Evolutionary conservation across 2,888 invertebrate genomes (phyloP).

Genomic region (Coronaproctus castanopsis): DNA sequence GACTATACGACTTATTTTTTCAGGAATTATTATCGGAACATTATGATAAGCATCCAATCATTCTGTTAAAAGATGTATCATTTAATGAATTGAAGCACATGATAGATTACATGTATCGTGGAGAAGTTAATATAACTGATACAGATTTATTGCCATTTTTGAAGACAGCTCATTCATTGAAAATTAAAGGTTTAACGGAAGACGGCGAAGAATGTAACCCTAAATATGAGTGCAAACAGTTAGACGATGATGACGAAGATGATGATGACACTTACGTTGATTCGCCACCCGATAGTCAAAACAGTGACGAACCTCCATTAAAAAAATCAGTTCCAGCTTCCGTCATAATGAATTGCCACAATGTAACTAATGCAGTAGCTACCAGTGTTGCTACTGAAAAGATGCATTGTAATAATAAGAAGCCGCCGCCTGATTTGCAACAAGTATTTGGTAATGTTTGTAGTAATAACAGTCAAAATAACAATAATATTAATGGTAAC

Average conservation of each 20-base stretch:
- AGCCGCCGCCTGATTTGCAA: not conserved
- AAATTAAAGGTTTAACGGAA: slow-evolving; percentile 11
- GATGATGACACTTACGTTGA: not conserved
- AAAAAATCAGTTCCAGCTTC: not conserved
- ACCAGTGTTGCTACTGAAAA: not conserved
- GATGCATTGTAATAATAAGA: not conserved
- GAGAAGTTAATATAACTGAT: slow-evolving; percentile 80
- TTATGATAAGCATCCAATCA: slow-evolving; percentile 77
- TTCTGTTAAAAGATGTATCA: slow-evolving; percentile 77
- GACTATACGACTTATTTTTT: no score
- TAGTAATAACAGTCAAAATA: not conserved
- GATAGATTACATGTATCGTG: slow-evolving; percentile 87
- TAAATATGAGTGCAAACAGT: not conserved
- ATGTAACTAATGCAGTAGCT: no score
- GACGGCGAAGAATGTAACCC: slow-evolving; percentile 8
- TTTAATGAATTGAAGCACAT: slow-evolving; percentile 74
- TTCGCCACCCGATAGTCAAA: not conserved
- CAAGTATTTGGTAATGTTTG: not conserved
- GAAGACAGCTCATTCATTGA: slow-evolving; percentile 12
- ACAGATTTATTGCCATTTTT: slow-evolving; percentile 71
- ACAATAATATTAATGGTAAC: not conserved
- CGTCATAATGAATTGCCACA: not conserved
- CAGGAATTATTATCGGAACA: slow-evolving; percentile 70
- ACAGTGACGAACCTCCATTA: not conserved
- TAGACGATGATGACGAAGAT: not conserved